Percentiles rank a stretch among this genome's conserved stretches.
phyloP scores from a whole-genome alignment of 2,113 vertebrate genomes.

The Sander vitreus region DNA sequence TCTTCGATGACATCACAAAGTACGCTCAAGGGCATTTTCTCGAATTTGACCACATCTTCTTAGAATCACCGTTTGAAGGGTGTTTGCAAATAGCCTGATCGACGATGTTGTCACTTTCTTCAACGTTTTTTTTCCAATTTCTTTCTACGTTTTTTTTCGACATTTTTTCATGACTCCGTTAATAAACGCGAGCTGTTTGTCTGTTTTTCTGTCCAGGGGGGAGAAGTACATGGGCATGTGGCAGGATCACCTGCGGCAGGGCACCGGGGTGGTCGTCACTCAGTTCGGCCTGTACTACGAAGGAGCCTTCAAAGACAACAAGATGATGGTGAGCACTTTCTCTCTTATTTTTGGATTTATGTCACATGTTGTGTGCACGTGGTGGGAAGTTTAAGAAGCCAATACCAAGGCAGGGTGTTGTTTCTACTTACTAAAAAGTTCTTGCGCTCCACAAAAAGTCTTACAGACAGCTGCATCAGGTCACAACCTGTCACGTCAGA shows the following conservation, averaged over 20 bases:
- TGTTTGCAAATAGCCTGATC: too few relatives aligned
- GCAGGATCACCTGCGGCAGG: slow-evolving; percentile 94
- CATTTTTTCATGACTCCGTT: too few relatives aligned
- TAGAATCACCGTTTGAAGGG: too few relatives aligned
- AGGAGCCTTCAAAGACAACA: slow-evolving; percentile 94
- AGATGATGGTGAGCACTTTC: slow-evolving; percentile 91
- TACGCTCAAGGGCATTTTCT: slow-evolving; percentile 53
- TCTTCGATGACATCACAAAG: slow-evolving; percentile 98
- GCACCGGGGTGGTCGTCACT: slow-evolving; percentile 95
- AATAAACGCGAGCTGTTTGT: not conserved
- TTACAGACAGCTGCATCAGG: not conserved
- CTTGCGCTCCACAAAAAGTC: too few relatives aligned
- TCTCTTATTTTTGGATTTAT: too few relatives aligned
- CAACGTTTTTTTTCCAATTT: too few relatives aligned
- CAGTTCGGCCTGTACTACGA: slow-evolving; percentile 98
- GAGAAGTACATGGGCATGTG: slow-evolving; percentile 99
- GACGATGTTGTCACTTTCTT: too few relatives aligned
- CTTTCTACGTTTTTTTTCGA: too few relatives aligned
- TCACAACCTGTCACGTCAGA: not conserved
- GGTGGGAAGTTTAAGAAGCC: not conserved
- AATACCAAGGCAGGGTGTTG: too few relatives aligned
- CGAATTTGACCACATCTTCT: too few relatives aligned
- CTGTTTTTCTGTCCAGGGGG: slow-evolving; percentile 82
- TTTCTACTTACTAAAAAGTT: not conserved
- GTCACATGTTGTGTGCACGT: not conserved